Evolutionary conservation across 1,140 invertebrate genomes (phyloP).

Genomic region (Triops longicaudatus): DNA sequence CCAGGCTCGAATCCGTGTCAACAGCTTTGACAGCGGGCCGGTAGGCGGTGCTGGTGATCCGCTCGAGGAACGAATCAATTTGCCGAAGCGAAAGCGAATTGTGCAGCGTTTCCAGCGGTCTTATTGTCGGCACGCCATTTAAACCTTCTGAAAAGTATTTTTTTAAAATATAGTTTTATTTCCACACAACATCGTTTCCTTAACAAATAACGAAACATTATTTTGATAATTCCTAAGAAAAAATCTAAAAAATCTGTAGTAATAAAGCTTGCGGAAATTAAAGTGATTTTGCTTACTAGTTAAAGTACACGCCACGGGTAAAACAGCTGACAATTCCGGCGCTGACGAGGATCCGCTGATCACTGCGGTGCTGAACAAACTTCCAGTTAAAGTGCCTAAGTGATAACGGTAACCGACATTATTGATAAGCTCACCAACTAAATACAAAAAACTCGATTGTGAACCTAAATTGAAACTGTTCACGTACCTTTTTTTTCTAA

Average conservation of each 20-base stretch:
- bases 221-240: slow-evolving; percentile 38
- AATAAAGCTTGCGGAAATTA: not conserved
- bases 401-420: not conserved
- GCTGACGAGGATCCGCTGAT: slow-evolving; percentile 86
- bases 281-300: slow-evolving; percentile 19
- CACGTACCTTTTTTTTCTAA: not conserved
- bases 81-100: slow-evolving; percentile 86
- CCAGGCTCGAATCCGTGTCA: not conserved
- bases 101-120: slow-evolving; percentile 89
- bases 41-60: slow-evolving; percentile 54
- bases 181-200: no score
- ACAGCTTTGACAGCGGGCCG: slow-evolving; percentile 30
- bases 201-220: no score
- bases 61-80: slow-evolving; percentile 75
- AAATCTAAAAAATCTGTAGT: slow-evolving; percentile 16
- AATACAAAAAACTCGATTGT: no score
- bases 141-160: slow-evolving; percentile 59
- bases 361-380: slow-evolving; percentile 85
- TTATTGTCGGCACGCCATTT: slow-evolving; percentile 82
- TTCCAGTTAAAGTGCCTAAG: slow-evolving; percentile 45
- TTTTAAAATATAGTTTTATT: no score
- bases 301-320: slow-evolving; percentile 50
- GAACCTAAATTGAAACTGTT: no score
- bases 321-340: slow-evolving; percentile 70
- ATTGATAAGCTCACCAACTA: not conserved